phyloP scores from a whole-genome alignment of 2,113 vertebrate genomes.

The Probosciger aterrimus region DNA sequence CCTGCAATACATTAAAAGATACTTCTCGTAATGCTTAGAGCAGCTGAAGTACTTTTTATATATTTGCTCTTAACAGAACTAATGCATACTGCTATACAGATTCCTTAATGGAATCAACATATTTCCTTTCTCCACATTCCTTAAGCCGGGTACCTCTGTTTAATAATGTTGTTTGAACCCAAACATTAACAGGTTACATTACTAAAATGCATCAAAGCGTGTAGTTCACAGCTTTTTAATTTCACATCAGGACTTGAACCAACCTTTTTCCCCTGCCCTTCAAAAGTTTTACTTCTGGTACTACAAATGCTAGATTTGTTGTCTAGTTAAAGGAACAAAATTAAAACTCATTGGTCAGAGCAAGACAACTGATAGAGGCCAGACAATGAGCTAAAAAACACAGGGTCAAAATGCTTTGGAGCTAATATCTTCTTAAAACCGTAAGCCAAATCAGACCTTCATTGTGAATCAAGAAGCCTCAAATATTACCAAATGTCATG shows the following conservation, averaged over 20 bases:
- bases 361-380: conserved; percentile 39
- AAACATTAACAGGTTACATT: conserved; percentile 62
- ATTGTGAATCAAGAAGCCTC: conserved; percentile 59
- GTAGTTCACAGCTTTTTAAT: conserved; percentile 33
- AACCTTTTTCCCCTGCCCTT: neutral
- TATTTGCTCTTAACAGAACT: conserved; percentile 85
- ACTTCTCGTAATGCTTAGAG: conserved; percentile 74
- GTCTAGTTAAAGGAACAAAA: conserved; percentile 63
- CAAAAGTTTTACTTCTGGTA: conserved; percentile 67
- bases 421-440: conserved; percentile 33
- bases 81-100: conserved; percentile 86
- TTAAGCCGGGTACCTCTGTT: conserved; percentile 74
- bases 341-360: conserved; percentile 62
- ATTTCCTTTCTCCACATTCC: conserved; percentile 88
- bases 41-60: conserved; percentile 79
- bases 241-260: conserved; percentile 30
- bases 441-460: conserved; percentile 13
- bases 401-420: conserved; percentile 33
- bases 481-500: conserved; percentile 56
- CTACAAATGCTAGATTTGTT: conserved; percentile 68
- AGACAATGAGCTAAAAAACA: conserved; percentile 55
- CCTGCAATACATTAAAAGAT: conserved; percentile 75
- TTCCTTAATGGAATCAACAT: conserved; percentile 94
- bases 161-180: conserved; percentile 42
- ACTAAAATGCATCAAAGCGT: conserved; percentile 28